Percentiles rank a stretch among this genome's conserved stretches.
These are phyloP conservation scores for Colletes latitarsis DNA, from an alignment of 1,140 invertebrate species.

Conservation along the genomic window DNA sequence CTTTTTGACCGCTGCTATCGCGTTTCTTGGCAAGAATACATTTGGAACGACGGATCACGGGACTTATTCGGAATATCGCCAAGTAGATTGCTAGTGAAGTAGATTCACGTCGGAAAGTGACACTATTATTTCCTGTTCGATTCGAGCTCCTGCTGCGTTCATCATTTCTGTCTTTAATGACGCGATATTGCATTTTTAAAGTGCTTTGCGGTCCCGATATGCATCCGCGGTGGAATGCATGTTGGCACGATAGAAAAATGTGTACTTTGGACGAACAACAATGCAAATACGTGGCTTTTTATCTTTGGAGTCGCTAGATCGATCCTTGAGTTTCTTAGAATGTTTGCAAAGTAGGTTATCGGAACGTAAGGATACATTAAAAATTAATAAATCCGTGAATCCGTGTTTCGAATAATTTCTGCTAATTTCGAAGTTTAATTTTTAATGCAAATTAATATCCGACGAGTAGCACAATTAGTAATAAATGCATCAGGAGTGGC, in stretches of 20 bases:
- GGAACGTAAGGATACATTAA: too few species aligned
- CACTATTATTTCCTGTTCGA: not conserved
- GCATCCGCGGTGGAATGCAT: too few species aligned
- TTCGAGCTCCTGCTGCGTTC: too few species aligned
- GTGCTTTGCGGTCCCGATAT: not conserved
- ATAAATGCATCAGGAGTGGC: not conserved
- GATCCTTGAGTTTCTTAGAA: too few species aligned
- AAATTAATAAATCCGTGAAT: too few species aligned
- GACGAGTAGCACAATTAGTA: not conserved
- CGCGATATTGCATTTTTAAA: not conserved
- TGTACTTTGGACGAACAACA: too few species aligned
- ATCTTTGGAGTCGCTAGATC: too few species aligned
- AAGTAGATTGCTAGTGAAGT: conserved; percentile 18
- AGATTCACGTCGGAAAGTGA: conserved; percentile 10
- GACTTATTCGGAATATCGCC: conserved; percentile 45
- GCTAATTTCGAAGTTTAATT: not conserved
- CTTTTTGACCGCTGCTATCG: conserved; percentile 16
- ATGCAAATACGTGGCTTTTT: too few species aligned
- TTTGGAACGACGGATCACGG: conserved; percentile 2
- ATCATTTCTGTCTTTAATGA: not conserved
- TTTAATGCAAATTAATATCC: not conserved
- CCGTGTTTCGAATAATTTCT: too few species aligned
- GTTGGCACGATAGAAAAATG: too few species aligned
- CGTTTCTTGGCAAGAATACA: conserved; percentile 40
- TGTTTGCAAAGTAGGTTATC: too few species aligned